Conservation (phyloP, 2,888 invertebrate species). For the Automeris io region DNA sequence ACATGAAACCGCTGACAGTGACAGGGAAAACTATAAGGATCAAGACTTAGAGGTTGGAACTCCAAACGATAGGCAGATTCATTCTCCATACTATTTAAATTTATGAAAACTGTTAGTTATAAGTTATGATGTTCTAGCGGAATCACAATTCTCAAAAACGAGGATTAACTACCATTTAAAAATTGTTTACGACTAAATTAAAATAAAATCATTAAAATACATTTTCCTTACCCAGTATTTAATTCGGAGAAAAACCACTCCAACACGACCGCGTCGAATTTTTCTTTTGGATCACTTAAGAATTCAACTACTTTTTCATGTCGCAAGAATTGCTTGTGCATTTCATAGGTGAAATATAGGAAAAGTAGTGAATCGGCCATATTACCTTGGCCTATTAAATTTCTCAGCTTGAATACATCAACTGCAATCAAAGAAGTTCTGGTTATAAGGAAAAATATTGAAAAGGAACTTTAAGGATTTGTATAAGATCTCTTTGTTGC, state of each 20-base stretch:
- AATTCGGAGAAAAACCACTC: conserved; percentile 49
- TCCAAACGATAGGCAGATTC: no score
- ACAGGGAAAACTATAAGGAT: no score
- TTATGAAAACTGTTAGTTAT: no score
- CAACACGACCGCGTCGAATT: conserved; percentile 41
- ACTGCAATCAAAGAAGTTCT: conserved; percentile 27
- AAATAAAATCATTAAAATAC: no score
- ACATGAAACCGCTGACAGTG: no score
- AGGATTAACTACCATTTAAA: no score
- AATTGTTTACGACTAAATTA: no score
- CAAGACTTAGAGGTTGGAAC: no score
- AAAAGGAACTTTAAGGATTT: neutral
- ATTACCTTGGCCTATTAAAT: conserved; percentile 33
- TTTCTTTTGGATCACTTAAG: conserved; percentile 36
- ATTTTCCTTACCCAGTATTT: conserved; percentile 25
- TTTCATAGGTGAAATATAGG: conserved; percentile 22
- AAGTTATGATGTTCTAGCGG: no score
- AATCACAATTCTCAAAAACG: no score
- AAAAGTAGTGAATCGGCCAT: conserved; percentile 29
- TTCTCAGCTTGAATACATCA: conserved; percentile 33
- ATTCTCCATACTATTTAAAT: no score
- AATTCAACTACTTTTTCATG: conserved; percentile 27
- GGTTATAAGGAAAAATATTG: neutral
- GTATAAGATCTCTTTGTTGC: neutral
- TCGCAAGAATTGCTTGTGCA: conserved; percentile 29